Conservation (phyloP, 1,140 invertebrate genomes). For the Aphelenchoides besseyi region DNA sequence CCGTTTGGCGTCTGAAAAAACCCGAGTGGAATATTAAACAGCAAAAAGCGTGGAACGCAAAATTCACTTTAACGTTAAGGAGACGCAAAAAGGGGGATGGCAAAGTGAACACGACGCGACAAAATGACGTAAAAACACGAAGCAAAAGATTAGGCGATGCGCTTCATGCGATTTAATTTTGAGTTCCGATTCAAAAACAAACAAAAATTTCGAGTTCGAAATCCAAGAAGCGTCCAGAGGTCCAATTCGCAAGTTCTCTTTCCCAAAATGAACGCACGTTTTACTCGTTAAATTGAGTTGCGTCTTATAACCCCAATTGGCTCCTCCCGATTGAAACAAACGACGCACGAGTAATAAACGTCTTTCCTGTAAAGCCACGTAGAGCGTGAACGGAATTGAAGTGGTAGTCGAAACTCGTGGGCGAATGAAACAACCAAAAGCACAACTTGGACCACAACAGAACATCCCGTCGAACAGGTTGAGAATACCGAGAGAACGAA, state of each 20-base stretch:
- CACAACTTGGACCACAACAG: background rate
- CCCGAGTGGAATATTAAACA: background rate
- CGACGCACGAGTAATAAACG: background rate
- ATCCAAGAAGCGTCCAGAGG: too few species aligned
- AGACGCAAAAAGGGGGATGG: background rate
- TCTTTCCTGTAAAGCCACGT: background rate
- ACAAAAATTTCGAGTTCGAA: too few species aligned
- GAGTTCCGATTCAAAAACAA: too few species aligned
- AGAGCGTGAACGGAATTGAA: background rate
- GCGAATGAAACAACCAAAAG: slow-evolving; percentile 1
- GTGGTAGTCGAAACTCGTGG: background rate
- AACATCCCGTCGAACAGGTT: background rate
- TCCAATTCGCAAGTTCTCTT: background rate
- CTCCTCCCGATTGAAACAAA: too few species aligned
- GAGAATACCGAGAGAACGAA: background rate
- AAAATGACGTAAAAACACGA: background rate
- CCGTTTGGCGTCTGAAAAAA: slow-evolving; percentile 2
- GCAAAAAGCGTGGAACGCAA: background rate
- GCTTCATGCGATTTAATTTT: too few species aligned
- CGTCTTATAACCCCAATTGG: too few species aligned
- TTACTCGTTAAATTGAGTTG: too few species aligned
- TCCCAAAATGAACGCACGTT: background rate
- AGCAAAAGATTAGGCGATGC: background rate
- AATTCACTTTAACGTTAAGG: background rate
- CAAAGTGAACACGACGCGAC: background rate